These are phyloP conservation scores for Rhimphoctona megacephalus DNA, from an alignment of 2,888 invertebrate species.

Conservation along the genomic window DNA sequence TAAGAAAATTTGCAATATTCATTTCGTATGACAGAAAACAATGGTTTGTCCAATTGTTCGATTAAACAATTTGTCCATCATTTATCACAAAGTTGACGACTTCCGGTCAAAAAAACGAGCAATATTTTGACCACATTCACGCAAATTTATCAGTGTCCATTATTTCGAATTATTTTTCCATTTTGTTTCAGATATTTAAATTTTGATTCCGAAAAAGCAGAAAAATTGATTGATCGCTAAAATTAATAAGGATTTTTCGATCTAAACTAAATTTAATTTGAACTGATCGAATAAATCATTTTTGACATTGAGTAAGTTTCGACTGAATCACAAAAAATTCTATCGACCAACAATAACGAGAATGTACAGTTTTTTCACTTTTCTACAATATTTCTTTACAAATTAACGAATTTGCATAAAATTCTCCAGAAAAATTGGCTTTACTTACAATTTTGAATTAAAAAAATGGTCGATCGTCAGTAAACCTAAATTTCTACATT, in stretches of 20 bases:
- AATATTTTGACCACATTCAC: background rate
- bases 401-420: conserved; percentile 3
- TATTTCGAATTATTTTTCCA: background rate
- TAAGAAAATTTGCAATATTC: background rate
- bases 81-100: background rate
- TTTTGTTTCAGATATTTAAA: background rate
- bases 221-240: background rate
- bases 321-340: background rate
- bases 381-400: background rate
- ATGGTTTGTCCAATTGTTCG: background rate
- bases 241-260: background rate
- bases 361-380: background rate
- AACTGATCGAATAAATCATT: background rate
- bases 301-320: background rate
- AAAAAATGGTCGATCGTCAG: background rate
- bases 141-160: background rate
- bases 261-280: background rate
- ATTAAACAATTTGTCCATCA: too few species aligned
- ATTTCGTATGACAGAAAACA: background rate
- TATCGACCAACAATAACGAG: background rate
- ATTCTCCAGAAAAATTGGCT: background rate
- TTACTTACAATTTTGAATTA: background rate
- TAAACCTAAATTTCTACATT: background rate
- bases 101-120: background rate
- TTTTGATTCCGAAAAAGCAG: background rate